These are phyloP conservation scores for Chlorodrepanis virens DNA, from an alignment of 2,113 vertebrate genomes.

Conservation along the genomic window DNA sequence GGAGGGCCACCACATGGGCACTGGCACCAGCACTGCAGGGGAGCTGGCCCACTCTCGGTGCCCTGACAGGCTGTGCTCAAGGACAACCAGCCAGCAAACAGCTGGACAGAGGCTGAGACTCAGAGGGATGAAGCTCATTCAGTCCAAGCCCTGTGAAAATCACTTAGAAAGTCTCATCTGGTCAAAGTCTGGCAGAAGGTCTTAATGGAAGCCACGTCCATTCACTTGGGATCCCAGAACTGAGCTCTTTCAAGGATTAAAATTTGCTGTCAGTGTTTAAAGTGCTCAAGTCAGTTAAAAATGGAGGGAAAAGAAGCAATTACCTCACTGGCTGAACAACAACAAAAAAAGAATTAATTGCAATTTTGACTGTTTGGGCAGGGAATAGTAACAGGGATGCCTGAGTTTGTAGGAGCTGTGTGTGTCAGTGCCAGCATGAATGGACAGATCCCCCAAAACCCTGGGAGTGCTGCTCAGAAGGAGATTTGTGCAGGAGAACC, in stretches of 20 bases:
- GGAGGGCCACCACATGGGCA: accelerated
- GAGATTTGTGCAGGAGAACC: neutral
- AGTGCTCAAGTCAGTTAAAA: neutral
- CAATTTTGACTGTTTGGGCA: neutral
- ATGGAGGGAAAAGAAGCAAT: neutral
- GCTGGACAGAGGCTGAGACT: neutral
- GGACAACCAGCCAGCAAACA: neutral
- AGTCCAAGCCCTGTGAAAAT: neutral
- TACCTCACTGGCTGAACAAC: neutral
- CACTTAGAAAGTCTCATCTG: neutral
- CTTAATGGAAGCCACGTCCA: neutral
- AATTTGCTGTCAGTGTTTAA: neutral
- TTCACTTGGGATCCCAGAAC: neutral
- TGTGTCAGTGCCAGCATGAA: neutral
- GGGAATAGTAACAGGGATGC: neutral
- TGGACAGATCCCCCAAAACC: neutral
- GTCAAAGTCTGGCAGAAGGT: neutral
- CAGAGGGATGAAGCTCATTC: neutral
- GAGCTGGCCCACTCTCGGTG: accelerated
- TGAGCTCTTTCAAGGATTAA: neutral
- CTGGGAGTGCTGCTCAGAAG: accelerated
- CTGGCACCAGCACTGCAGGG: accelerated
- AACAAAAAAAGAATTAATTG: no score
- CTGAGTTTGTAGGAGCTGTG: neutral
- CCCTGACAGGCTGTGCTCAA: neutral